Percentiles rank a stretch among this genome's conserved stretches.
Conservation (phyloP, 2,113 vertebrate species). For the Menidia beryllina region DNA sequence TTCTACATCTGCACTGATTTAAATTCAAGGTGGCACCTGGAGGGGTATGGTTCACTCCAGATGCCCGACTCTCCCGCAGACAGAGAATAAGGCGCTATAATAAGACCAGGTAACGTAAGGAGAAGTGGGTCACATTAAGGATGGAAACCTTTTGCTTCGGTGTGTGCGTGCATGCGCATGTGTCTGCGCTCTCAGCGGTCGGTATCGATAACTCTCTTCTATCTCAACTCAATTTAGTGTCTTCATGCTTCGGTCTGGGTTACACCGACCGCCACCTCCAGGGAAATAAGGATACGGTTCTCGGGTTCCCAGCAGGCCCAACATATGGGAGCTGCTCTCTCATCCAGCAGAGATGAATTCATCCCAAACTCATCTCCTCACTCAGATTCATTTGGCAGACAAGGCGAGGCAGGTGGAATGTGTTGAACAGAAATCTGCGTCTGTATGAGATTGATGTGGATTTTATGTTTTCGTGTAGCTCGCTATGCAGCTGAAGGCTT, state of each 20-base stretch:
- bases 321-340: constrained; percentile 69
- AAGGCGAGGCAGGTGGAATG: constrained; percentile 62
- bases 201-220: constrained; percentile 59
- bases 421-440: constrained; percentile 51
- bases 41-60: constrained; percentile 38
- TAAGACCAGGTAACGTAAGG: constrained; percentile 58
- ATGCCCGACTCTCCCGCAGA: constrained; percentile 21
- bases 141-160: constrained; percentile 48
- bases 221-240: constrained; percentile 66
- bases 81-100: constrained; percentile 47
- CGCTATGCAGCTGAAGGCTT: constrained; percentile 18
- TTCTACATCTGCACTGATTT: constrained; percentile 31
- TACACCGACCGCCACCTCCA: constrained; percentile 45
- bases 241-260: constrained; percentile 58
- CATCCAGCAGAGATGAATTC: constrained; percentile 67
- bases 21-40: constrained; percentile 44
- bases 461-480: constrained; percentile 36
- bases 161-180: constrained; percentile 2
- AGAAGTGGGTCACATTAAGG: constrained; percentile 69
- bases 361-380: constrained; percentile 73
- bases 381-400: constrained; percentile 71
- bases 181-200: constrained; percentile 33
- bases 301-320: constrained; percentile 69
- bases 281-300: constrained; percentile 73
- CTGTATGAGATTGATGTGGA: constrained; percentile 57